These are phyloP conservation scores for Rotaria magnacalcarata DNA, from an alignment of 2,888 invertebrate species.

Conservation along the genomic window DNA sequence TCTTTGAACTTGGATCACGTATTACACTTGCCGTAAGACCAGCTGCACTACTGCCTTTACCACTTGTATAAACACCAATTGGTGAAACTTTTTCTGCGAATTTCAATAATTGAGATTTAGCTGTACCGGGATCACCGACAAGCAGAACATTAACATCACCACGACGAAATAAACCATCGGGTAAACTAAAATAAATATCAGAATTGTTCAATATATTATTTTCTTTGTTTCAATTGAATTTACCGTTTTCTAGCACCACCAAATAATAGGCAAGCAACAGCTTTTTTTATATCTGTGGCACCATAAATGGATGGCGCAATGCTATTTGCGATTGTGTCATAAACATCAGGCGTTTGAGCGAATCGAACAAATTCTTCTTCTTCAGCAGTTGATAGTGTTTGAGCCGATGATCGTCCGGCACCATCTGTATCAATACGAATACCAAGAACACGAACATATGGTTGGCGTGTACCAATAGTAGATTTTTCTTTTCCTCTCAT, in stretches of 20 bases:
- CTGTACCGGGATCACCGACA: slow-evolving; percentile 95
- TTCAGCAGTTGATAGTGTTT: slow-evolving; percentile 59
- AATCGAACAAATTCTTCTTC: slow-evolving; percentile 77
- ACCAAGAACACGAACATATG: slow-evolving; percentile 89
- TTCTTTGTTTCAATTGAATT: neutral
- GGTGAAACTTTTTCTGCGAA: slow-evolving; percentile 92
- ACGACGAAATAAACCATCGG: slow-evolving; percentile 87
- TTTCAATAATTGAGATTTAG: slow-evolving; percentile 94
- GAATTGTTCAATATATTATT: neutral
- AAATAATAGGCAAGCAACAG: slow-evolving; percentile 86
- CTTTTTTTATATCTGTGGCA: slow-evolving; percentile 86
- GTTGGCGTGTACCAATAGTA: slow-evolving; percentile 79
- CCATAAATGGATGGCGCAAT: slow-evolving; percentile 97
- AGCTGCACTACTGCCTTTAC: slow-evolving; percentile 98
- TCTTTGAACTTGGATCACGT: slow-evolving; percentile 82
- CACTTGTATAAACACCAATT: slow-evolving; percentile 88
- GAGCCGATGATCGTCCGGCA: slow-evolving; percentile 49
- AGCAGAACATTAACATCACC: slow-evolving; percentile 93
- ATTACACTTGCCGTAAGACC: slow-evolving; percentile 95
- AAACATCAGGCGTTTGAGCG: slow-evolving; percentile 77
- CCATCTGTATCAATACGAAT: slow-evolving; percentile 73
- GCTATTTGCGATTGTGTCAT: slow-evolving; percentile 79
- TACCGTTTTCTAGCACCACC: slow-evolving; percentile 70
- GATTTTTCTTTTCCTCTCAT: slow-evolving; percentile 66
- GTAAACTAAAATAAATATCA: slow-evolving; percentile 63